These are phyloP conservation scores for Turnix velox DNA, from an alignment of 2,113 vertebrate species.

Conservation along the genomic window DNA sequence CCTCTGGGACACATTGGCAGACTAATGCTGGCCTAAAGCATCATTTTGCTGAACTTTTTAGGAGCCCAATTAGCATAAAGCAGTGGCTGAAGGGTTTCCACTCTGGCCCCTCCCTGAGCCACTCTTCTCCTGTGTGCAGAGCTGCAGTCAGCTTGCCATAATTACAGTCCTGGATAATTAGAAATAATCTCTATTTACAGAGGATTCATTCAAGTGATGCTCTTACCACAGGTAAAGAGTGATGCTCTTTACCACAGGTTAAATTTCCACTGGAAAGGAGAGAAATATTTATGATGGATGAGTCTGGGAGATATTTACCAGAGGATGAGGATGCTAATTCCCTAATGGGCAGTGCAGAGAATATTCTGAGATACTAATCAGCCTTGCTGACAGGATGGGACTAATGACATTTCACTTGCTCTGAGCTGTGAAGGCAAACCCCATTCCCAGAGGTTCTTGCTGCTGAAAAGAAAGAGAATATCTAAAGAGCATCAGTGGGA, in stretches of 20 bases:
- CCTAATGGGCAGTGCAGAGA: not conserved
- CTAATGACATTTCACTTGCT: not conserved
- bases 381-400: not conserved
- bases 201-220: slow-evolving; percentile 27
- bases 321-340: not conserved
- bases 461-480: not conserved
- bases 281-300: slow-evolving; percentile 29
- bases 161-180: slow-evolving; percentile 49
- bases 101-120: not conserved
- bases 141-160: not conserved
- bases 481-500: not conserved
- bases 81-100: not conserved
- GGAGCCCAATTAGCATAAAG: slow-evolving; percentile 49
- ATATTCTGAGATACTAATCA: slow-evolving; percentile 1
- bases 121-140: not conserved
- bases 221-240: not conserved
- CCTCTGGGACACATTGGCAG: slow-evolving; percentile 35
- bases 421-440: not conserved
- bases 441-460: not conserved
- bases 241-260: no score
- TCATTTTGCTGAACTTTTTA: slow-evolving; percentile 62
- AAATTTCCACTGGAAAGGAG: slow-evolving; percentile 13
- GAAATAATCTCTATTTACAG: slow-evolving; percentile 31
- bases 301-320: slow-evolving; percentile 62
- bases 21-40: slow-evolving; percentile 25